Evolutionary conservation across 2,888 invertebrate genomes (phyloP).

Genomic region (Agriotes lineatus): DNA sequence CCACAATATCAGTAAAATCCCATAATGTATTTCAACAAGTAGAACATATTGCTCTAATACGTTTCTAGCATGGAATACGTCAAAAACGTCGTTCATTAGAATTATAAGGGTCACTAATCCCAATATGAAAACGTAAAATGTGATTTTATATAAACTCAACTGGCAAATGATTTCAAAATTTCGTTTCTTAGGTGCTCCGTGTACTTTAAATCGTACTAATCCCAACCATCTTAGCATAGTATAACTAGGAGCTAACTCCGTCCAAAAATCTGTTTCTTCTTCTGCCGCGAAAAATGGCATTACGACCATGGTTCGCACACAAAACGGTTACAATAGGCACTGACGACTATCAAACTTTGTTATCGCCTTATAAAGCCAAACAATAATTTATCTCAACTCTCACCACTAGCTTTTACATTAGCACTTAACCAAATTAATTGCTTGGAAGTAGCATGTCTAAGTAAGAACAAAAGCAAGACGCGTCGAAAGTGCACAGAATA

Average conservation of each 20-base stretch:
- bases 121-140: not conserved
- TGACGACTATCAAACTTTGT: no score
- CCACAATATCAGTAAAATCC: not conserved
- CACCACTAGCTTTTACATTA: no score
- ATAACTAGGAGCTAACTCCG: not conserved
- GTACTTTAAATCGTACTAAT: not conserved
- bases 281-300: no score
- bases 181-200: not conserved
- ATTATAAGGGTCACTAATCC: not conserved
- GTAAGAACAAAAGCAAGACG: no score
- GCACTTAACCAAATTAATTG: no score
- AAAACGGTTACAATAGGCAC: no score
- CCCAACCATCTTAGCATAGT: not conserved
- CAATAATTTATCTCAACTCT: no score
- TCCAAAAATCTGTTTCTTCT: not conserved
- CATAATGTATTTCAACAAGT: not conserved
- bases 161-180: not conserved
- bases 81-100: not conserved
- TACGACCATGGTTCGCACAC: no score
- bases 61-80: not conserved
- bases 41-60: not conserved
- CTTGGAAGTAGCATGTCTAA: no score
- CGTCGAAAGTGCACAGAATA: no score
- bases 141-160: not conserved
- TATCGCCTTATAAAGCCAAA: no score